Percentiles rank a stretch among this genome's conserved stretches.
Conservation (phyloP, 2,797 vertebrate species). For the Leptodactylus fallax region DNA sequence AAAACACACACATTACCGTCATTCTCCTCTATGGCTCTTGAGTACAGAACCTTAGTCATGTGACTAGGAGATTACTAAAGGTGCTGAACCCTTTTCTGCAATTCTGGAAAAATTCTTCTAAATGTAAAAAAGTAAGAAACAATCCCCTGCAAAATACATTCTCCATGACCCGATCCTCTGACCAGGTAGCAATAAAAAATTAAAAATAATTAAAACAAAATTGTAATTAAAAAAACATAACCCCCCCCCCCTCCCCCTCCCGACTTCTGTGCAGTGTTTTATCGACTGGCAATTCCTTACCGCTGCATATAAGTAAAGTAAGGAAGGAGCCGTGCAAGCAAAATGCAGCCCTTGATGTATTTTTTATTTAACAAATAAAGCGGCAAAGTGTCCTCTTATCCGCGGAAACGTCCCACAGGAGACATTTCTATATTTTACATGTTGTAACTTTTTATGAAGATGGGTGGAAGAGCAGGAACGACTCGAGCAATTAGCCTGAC, state of each 20-base stretch:
- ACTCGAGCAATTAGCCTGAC: constrained; percentile 52
- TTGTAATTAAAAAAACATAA: background rate
- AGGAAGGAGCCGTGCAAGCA: constrained; percentile 39
- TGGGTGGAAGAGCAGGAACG: constrained; percentile 52
- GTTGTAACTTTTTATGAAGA: constrained; percentile 63
- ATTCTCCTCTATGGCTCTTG: too few species aligned
- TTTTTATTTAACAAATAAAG: constrained; percentile 63
- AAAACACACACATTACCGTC: too few species aligned
- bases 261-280: background rate
- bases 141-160: too few species aligned
- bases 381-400: constrained; percentile 46
- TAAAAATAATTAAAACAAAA: background rate
- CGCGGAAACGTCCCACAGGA: constrained; percentile 52
- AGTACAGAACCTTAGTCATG: too few species aligned
- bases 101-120: too few species aligned
- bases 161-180: too few species aligned
- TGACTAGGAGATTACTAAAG: too few species aligned
- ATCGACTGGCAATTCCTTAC: constrained; percentile 30
- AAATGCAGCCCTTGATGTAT: constrained; percentile 49
- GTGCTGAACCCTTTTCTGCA: too few species aligned
- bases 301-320: constrained; percentile 19
- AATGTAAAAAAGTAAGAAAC: too few species aligned
- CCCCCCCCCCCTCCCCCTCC: background rate
- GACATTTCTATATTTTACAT: constrained; percentile 50
- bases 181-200: too few species aligned